Percentiles rank a stretch among this genome's conserved stretches.
Conservation (phyloP, 2,888 invertebrate species). For the Habroteleia sp. region DNA sequence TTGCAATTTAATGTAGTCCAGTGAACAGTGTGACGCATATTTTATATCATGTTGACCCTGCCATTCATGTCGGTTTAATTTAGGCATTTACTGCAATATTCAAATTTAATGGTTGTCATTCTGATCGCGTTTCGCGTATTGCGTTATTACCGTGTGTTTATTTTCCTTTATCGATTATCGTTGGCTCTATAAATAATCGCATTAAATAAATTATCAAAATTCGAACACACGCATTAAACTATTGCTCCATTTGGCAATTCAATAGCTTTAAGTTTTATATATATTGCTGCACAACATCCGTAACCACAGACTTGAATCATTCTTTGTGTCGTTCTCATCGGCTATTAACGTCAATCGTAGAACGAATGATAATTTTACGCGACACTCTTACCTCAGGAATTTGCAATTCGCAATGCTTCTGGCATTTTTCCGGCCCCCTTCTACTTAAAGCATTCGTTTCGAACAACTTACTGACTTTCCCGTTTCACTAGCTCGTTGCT, state of each 20-base stretch:
- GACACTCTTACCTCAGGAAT: no score
- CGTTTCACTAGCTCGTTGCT: no score
- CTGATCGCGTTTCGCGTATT: constrained; percentile 57
- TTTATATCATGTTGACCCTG: constrained; percentile 55
- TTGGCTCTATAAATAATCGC: constrained; percentile 53
- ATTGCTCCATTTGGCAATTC: background rate
- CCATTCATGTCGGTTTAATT: constrained; percentile 63
- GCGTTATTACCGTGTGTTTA: constrained; percentile 54
- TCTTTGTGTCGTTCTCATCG: no score
- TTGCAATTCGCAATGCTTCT: no score
- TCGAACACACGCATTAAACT: constrained; percentile 6
- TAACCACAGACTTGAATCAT: no score
- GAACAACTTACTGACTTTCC: no score
- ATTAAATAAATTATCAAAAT: constrained; percentile 44
- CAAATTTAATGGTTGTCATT: constrained; percentile 62
- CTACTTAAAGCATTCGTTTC: no score
- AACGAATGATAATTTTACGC: no score
- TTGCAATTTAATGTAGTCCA: constrained; percentile 58
- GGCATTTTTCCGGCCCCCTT: no score
- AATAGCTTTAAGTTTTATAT: background rate
- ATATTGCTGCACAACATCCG: no score
- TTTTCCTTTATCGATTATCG: constrained; percentile 48
- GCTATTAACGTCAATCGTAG: no score
- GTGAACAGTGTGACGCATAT: constrained; percentile 48
- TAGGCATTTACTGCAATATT: constrained; percentile 62